Evolutionary conservation across 2,888 invertebrate genomes (phyloP), one percentile per base, ranked within the genome.

Genomic region (Nomada ferruginata): DNA sequence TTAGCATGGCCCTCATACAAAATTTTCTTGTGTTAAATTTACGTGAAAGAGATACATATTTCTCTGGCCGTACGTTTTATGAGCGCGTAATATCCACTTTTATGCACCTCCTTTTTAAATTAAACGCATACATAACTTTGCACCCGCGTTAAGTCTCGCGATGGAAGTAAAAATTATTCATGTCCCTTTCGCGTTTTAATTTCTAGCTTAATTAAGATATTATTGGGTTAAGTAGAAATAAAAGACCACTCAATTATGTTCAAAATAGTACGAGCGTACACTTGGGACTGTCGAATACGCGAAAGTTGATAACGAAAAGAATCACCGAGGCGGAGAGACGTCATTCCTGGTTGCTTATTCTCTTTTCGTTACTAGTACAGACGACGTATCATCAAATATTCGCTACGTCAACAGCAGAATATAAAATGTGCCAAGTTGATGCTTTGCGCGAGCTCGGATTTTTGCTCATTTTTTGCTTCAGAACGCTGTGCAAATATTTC

Each of bases 301-400:
- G 20, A 63, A 55, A 26, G 26, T 52, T 52, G 29, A 23, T 15
- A 29, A 18, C 42, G 59, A 61, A 74, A 70, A 52, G 61, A 44
- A 47, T 71, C 50, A 60, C 15, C 26, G 64, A 66, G 47, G 55
- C 52, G 20, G 29, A 26, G 26, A 64, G 36, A 23, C 55, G 53
- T 65, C 60, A 55, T 50, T 63, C 26, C 18, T 60, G 55, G 26
- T 70, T 66, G 63, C 57, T 64, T 64, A n/a, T 80, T 68, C 68
- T 47, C 66, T 57, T 42, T 65, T 60, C 59, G 63, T 75, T 80
- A 59, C 15, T 64, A 42, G 61, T 64, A 76, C 76, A 69, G 36
- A 36, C 61, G 42, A 52, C 61, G 75, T 71, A 50, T 68, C 68
- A 68, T 82, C 76, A 80, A 82, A 79, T 76, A 72, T 80, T 80